phyloP scores from a whole-genome alignment of 2,888 invertebrate genomes.

The Zaprionus lineosus region DNA sequence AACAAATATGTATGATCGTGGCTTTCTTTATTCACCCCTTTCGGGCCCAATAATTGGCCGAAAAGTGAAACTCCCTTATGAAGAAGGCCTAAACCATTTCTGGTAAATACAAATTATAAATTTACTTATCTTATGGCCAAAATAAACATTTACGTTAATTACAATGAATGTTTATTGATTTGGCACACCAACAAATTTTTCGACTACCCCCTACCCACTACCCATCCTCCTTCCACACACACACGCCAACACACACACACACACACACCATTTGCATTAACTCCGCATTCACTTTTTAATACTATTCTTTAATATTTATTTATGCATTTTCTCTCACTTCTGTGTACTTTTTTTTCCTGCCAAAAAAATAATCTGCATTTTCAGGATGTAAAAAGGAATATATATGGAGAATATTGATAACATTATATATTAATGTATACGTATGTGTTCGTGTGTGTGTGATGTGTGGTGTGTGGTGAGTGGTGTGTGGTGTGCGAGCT shows the following conservation, averaged over 20 bases:
- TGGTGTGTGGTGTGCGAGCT: no score
- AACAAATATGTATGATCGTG: slow-evolving; percentile 41
- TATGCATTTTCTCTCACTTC: slow-evolving; percentile 44
- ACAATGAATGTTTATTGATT: slow-evolving; percentile 53
- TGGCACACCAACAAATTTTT: neutral
- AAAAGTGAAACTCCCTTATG: slow-evolving; percentile 72
- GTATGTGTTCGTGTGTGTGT: no score
- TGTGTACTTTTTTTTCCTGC: slow-evolving; percentile 44
- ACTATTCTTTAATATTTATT: slow-evolving; percentile 49
- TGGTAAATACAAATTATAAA: neutral
- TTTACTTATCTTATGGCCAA: no score
- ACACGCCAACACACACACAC: neutral
- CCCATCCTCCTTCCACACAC: neutral
- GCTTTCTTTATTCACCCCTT: slow-evolving; percentile 42
- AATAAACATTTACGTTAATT: slow-evolving; percentile 49
- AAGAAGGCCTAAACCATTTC: neutral
- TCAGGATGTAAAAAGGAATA: neutral
- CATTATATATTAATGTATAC: no score
- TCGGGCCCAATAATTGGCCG: slow-evolving; percentile 27
- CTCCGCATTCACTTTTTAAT: no score
- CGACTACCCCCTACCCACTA: neutral
- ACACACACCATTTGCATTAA: no score
- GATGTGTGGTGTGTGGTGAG: no score
- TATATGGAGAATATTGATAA: no score
- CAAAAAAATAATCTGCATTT: slow-evolving; percentile 21